Evolutionary conservation across 2,888 invertebrate genomes (phyloP).

Genomic region (Hydroisotoma schaefferi): DNA sequence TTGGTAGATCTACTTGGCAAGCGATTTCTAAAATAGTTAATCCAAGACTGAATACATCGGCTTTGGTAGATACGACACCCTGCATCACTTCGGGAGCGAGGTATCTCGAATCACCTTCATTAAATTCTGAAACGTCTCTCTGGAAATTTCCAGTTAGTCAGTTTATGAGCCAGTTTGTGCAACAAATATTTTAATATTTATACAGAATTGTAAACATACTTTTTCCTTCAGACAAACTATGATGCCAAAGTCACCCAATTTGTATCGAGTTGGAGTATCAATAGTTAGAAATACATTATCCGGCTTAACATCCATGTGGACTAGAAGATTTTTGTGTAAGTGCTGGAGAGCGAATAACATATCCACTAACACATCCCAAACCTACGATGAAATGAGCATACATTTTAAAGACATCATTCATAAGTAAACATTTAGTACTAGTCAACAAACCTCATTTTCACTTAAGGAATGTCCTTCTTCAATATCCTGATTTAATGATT

Average conservation of each 20-base stretch:
- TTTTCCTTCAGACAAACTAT: conserved; percentile 62
- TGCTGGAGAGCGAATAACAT: conserved; percentile 61
- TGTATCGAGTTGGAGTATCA: conserved; percentile 60
- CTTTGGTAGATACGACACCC: conserved; percentile 63
- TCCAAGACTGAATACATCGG: conserved; percentile 72
- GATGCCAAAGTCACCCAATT: conserved; percentile 72
- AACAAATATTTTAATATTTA: background rate
- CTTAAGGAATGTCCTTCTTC: conserved; percentile 39
- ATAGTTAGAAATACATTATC: conserved; percentile 69
- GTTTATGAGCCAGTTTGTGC: no score
- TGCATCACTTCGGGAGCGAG: conserved; percentile 68
- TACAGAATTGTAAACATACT: conserved; percentile 20
- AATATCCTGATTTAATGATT: conserved; percentile 44
- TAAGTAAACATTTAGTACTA: background rate
- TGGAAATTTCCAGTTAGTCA: conserved; percentile 49
- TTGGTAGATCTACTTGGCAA: conserved; percentile 66
- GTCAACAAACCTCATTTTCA: conserved; percentile 29
- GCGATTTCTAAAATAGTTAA: conserved; percentile 68
- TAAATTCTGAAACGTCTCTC: conserved; percentile 58
- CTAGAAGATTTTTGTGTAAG: conserved; percentile 64
- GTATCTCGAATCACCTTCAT: conserved; percentile 73
- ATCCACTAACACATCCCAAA: conserved; percentile 47
- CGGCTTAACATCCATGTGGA: conserved; percentile 74
- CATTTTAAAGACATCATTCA: conserved; percentile 5
- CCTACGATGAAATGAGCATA: conserved; percentile 27